These are phyloP conservation scores for Desoria tigrina DNA, from an alignment of 2,888 invertebrate genomes.

Conservation along the genomic window DNA sequence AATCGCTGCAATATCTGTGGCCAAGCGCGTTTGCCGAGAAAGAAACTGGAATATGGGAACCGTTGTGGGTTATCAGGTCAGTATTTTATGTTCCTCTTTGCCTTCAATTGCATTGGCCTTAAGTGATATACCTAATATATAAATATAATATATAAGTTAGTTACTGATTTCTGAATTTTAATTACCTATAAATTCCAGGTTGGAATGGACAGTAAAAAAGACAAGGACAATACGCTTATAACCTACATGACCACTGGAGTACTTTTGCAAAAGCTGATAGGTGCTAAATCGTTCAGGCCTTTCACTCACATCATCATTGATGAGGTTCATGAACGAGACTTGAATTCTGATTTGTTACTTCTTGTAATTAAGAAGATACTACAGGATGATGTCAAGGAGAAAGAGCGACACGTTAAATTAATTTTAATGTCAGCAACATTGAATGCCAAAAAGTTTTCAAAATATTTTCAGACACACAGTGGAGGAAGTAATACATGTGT, in stretches of 20 bases:
- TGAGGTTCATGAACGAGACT: slow-evolving; percentile 90
- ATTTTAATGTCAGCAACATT: slow-evolving; percentile 95
- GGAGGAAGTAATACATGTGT: slow-evolving; percentile 17
- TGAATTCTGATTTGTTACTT: slow-evolving; percentile 87
- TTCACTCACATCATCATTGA: slow-evolving; percentile 89
- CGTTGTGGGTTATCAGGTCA: slow-evolving; percentile 85
- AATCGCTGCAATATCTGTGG: slow-evolving; percentile 91
- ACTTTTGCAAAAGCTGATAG: slow-evolving; percentile 75
- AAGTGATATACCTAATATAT: no score
- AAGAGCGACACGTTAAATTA: slow-evolving; percentile 68
- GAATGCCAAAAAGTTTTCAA: slow-evolving; percentile 69
- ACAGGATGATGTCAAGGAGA: slow-evolving; percentile 59
- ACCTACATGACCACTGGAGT: slow-evolving; percentile 88
- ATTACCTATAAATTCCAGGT: slow-evolving; percentile 59
- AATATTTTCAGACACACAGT: slow-evolving; percentile 62
- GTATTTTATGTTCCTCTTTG: neutral
- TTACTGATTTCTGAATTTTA: no score
- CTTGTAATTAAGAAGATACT: slow-evolving; percentile 75
- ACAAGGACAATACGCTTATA: slow-evolving; percentile 70
- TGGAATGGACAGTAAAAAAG: slow-evolving; percentile 65
- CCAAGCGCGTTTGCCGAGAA: slow-evolving; percentile 81
- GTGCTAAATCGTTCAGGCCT: slow-evolving; percentile 68
- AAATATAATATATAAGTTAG: no score
- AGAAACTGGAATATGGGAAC: slow-evolving; percentile 78
- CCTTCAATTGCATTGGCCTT: no score